Percentiles rank a stretch among this genome's conserved stretches.
phyloP scores from a whole-genome alignment of 2,888 invertebrate species.

The Desoria tigrina region DNA sequence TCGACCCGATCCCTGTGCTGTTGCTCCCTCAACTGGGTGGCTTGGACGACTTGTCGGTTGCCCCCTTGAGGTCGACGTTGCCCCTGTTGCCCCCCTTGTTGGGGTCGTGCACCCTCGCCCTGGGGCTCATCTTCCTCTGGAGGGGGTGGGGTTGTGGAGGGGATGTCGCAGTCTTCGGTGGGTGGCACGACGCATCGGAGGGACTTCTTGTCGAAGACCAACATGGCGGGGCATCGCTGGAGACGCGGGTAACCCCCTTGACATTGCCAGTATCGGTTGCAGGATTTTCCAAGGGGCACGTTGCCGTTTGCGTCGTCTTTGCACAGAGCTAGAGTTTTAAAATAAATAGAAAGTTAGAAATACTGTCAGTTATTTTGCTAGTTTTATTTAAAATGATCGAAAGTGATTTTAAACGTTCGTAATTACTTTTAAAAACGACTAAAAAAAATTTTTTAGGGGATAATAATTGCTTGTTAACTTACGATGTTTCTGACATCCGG shows the following conservation, averaged over 20 bases:
- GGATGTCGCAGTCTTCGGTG: slow-evolving; percentile 84
- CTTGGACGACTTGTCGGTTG: slow-evolving; percentile 12
- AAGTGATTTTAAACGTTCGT: background rate
- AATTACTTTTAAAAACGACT: background rate
- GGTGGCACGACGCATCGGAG: slow-evolving; percentile 84
- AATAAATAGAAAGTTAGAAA: too few species aligned
- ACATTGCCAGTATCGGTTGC: slow-evolving; percentile 92
- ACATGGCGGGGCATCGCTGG: slow-evolving; percentile 85
- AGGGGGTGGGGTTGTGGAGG: slow-evolving; percentile 71
- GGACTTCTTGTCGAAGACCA: slow-evolving; percentile 82
- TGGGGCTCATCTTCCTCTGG: slow-evolving; percentile 60
- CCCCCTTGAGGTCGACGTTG: too few species aligned
- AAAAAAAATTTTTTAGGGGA: background rate
- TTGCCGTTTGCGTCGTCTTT: slow-evolving; percentile 89
- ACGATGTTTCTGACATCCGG: slow-evolving; percentile 92
- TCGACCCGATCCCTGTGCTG: too few species aligned
- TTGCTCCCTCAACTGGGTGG: background rate
- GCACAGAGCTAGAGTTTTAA: slow-evolving; percentile 78
- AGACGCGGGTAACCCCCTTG: slow-evolving; percentile 89
- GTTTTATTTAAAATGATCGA: background rate
- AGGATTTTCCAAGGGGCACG: slow-evolving; percentile 86
- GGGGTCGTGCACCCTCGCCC: slow-evolving; percentile 55
- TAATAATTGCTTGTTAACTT: slow-evolving; percentile 60
- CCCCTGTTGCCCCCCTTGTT: slow-evolving; percentile 34
- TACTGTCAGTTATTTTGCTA: background rate